A percentile compares a stretch with the other conserved stretches of the same genome.
Evolutionary conservation across 2,113 vertebrate genomes (phyloP).

Genomic region (Lates calcarifer): DNA sequence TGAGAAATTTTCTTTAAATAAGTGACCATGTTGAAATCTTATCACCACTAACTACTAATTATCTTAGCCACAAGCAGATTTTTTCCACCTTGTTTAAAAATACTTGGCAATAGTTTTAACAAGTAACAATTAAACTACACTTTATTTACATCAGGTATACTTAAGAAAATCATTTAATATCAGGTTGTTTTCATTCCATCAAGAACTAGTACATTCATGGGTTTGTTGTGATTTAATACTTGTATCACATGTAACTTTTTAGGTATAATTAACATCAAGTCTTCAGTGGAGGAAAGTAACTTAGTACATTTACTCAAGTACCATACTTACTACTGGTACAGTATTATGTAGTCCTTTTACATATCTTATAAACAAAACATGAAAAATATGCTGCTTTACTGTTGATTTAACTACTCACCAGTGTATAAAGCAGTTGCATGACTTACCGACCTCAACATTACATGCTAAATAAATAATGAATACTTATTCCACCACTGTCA

Average conservation of each 20-base stretch:
- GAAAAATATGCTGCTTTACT: neutral
- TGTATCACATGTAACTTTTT: neutral
- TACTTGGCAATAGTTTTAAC: neutral
- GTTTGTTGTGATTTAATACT: neutral
- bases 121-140: neutral
- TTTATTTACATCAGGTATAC: neutral
- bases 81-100: neutral
- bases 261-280: neutral
- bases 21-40: neutral
- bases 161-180: neutral
- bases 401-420: neutral
- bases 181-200: neutral
- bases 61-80: neutral
- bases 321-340: neutral
- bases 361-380: neutral
- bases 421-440: neutral
- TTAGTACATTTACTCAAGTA: neutral
- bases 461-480: neutral
- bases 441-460: neutral
- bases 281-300: neutral
- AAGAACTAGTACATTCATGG: neutral
- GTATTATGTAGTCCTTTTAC: neutral
- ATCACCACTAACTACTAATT: neutral
- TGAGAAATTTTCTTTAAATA: neutral
- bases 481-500: neutral